Evolutionary conservation across 2,113 vertebrate genomes (phyloP).

Genomic region (Polypterus senegalus): DNA sequence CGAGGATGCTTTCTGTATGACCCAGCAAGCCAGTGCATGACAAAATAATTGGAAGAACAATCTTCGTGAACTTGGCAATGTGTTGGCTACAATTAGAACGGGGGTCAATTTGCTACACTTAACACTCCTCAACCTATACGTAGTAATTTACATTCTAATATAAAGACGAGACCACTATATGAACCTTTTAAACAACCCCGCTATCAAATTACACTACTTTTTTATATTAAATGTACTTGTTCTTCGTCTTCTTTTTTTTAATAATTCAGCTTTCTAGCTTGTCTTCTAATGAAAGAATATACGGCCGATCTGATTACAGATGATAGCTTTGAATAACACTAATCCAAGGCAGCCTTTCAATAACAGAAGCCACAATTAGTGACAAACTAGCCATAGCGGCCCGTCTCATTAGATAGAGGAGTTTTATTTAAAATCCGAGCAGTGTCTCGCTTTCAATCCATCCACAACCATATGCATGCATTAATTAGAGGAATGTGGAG

Average conservation of each 20-base stretch:
- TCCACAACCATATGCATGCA: slow-evolving; percentile 84
- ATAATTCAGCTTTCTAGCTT: neutral
- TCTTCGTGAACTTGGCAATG: neutral
- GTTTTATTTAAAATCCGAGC: slow-evolving; percentile 75
- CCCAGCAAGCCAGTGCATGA: no score
- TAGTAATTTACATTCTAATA: neutral
- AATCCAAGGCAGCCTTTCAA: slow-evolving; percentile 11
- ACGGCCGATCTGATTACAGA: slow-evolving; percentile 2
- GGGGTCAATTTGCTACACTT: neutral
- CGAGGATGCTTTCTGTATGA: no score
- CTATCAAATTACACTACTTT: neutral
- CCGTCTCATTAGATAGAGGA: slow-evolving; percentile 63
- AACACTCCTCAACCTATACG: neutral
- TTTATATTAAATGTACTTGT: neutral
- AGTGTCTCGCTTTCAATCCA: slow-evolving; percentile 71
- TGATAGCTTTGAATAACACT: slow-evolving; percentile 8
- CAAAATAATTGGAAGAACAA: neutral
- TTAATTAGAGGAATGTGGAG: slow-evolving; percentile 89
- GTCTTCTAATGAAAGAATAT: neutral
- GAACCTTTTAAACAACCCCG: neutral
- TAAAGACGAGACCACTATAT: neutral
- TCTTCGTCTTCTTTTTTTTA: neutral
- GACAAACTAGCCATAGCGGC: slow-evolving; percentile 60
- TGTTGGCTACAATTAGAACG: neutral
- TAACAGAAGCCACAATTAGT: slow-evolving; percentile 33